Base-by-base conservation (phyloP, 2,888 invertebrate genomes). In the Oligia latruncula region DNA sequence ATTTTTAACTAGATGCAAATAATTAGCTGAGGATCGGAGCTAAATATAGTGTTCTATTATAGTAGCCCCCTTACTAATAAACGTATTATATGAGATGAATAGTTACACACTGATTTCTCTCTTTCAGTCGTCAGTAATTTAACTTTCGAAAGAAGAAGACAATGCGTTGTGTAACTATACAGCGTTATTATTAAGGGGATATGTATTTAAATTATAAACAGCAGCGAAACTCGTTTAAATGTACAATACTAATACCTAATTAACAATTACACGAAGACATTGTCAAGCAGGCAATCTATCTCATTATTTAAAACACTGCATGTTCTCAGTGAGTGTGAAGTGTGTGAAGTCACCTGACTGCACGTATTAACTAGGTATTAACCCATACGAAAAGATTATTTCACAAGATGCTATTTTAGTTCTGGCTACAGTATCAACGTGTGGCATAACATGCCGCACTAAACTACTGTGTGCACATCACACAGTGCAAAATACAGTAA, bases 351-450 rank as follows among this genome's bases (percentile, higher is more conserved):
- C 93, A 93, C 90, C 92, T 93, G 92, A 92, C 90, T 90, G 87
- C 87, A 83, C 87, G 90, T 88, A 83, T 84, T 78, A 83, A 87
- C 84, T 82, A 76, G 40, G 67, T 83, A 88, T 87, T 87, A 90
- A 89, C 87, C 89, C 76, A 86, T 87, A 89, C 89, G 90, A 88
- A 85, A 83, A 84, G 85, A 82, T 87, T 82, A 93, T 93, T 93
- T 92, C 93, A 91, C 93, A 93, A 93, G 95, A 94, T 85, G 93
- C 95, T 96, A 96, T 96, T 96, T 96, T 91, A 87, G 95, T 94
- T 91, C 95, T 96, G 95, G 96, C 95, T 92, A 89, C 87, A 90
- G 91, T 90, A 90, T 91, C 91, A 89, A 91, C 92, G 87, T 91
- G 82, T 83, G 72, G 83, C 84, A 86, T 82, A 29, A 81, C 81